These are phyloP conservation scores for Papilio demoleus DNA, from an alignment of 2,888 invertebrate genomes.

Conservation along the genomic window DNA sequence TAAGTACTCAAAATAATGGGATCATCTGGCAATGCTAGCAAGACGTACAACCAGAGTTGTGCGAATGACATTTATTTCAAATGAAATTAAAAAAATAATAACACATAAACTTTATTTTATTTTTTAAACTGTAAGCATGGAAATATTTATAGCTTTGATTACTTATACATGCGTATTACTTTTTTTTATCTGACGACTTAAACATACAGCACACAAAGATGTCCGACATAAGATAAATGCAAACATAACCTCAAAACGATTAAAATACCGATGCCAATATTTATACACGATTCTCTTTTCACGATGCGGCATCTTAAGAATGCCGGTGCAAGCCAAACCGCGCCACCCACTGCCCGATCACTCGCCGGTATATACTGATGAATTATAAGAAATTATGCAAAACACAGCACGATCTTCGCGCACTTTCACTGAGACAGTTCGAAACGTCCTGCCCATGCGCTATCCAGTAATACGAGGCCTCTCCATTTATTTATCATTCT, in stretches of 20 bases:
- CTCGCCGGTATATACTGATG: slow-evolving; percentile 64
- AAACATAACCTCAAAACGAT: slow-evolving; percentile 30
- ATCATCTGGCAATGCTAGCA: slow-evolving; percentile 10
- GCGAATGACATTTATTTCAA: neutral
- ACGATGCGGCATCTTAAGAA: slow-evolving; percentile 31
- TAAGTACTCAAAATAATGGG: slow-evolving; percentile 27
- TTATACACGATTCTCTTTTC: slow-evolving; percentile 38
- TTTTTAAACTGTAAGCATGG: neutral
- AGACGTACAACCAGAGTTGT: neutral
- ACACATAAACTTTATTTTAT: too few species aligned
- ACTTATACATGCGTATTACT: neutral
- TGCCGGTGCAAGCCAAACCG: slow-evolving; percentile 40
- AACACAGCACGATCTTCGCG: slow-evolving; percentile 58
- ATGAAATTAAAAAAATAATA: neutral
- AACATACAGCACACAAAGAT: slow-evolving; percentile 3
- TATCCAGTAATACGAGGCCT: slow-evolving; percentile 57
- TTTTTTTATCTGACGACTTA: neutral
- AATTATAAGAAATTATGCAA: slow-evolving; percentile 75
- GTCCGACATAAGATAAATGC: slow-evolving; percentile 20
- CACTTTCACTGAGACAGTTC: slow-evolving; percentile 81
- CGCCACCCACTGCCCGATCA: slow-evolving; percentile 70
- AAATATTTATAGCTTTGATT: neutral
- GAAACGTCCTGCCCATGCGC: slow-evolving; percentile 56
- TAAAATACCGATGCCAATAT: slow-evolving; percentile 34
- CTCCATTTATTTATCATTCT: slow-evolving; percentile 40